These are phyloP conservation scores for Varanus komodoensis DNA, from an alignment of 2,113 vertebrate species.

Conservation along the genomic window DNA sequence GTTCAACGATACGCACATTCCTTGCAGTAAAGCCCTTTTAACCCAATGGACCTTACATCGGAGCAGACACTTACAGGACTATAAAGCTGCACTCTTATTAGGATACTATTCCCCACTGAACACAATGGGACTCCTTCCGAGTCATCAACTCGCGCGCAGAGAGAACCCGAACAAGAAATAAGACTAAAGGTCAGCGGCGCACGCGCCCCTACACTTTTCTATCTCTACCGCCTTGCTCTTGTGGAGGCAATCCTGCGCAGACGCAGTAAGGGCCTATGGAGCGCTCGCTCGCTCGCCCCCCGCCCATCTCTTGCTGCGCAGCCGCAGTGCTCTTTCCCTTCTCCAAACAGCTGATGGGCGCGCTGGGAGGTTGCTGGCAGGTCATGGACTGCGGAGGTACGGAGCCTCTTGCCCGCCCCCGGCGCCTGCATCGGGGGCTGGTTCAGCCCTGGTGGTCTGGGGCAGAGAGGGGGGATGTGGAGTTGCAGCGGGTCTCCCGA, in stretches of 20 bases:
- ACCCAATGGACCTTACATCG: not conserved
- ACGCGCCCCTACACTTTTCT: not conserved
- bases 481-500: not conserved
- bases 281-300: not conserved
- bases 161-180: not conserved
- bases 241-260: not conserved
- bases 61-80: not conserved
- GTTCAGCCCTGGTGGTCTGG: not conserved
- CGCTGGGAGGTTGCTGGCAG: too few species aligned
- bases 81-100: not conserved
- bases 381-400: not conserved
- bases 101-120: not conserved
- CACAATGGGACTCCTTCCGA: not conserved
- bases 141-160: not conserved
- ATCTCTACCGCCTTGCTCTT: not conserved
- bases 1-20: too few species aligned
- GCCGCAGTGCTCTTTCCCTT: not conserved
- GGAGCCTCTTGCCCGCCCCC: not conserved
- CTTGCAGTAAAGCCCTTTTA: not conserved
- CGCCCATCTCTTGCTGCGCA: not conserved
- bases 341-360: not conserved
- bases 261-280: rapidly evolving
- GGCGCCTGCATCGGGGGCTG: not conserved
- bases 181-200: not conserved
- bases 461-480: not conserved